Base-by-base conservation (phyloP, 2,113 vertebrate species). In the Noctilio leporinus region DNA sequence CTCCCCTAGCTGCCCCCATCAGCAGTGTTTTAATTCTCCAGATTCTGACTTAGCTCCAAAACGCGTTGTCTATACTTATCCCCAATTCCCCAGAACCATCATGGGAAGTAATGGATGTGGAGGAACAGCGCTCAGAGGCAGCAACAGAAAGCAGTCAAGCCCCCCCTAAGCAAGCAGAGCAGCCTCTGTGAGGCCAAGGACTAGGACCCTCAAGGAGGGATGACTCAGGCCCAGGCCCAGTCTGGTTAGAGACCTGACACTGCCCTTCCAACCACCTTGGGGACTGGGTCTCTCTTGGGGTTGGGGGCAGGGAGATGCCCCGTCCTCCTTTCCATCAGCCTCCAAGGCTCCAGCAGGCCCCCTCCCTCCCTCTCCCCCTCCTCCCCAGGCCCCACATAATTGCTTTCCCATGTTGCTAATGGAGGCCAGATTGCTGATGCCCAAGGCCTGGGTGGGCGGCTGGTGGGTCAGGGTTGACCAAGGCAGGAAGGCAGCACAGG, bases 341-440 rank as follows among this genome's bases (percentile, higher is more conserved):
- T 95, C 89, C 19, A 49, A 95, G 70, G 30, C 76, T 94, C 72
- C n/a, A 77, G 81, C 81, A 92, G 88, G 28, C 49, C 90, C 87
- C 87, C 85, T 82, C 67, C 83, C 72, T n/a, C n/a, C n/a, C n/a
- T n/a, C 81, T 95, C 30, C 33, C 22, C 82, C 57, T 93, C 96
- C 59, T 96, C 90, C 76, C 53, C 76, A 96, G 88, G 62, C 92
- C 91, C 87, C 49, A 77, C 80, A 35, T 97, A 96, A 97, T 97
- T 97, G 85, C 95, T 97, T 97, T 97, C 96, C 97, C 90, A 96
- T 97, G 97, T 96, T 95, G 88, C 80, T 97, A 97, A 97, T 97
- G 77, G 97, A 97, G 96, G 95, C 96, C 97, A 97, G 97, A 97
- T 93, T 97, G 94, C 81, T 92, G 94, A 90, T 95, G 96, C 95